phyloP scores from a whole-genome alignment of 2,797 vertebrate genomes.

The Tenualosa ilisha region DNA sequence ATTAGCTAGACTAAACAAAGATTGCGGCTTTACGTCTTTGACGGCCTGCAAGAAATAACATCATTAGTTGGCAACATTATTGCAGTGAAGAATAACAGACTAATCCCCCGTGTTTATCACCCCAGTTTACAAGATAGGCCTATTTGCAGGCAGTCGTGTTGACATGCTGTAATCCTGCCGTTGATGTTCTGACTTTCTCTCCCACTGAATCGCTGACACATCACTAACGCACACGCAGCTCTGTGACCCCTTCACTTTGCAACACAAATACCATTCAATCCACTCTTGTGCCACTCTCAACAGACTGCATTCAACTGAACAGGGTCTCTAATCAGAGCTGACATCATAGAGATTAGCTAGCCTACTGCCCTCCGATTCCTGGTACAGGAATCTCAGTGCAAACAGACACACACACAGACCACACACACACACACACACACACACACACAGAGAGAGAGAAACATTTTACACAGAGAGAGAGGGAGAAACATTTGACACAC shows the following conservation, averaged over 20 bases:
- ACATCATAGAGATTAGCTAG: conserved; percentile 53
- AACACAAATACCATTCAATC: conserved; percentile 51
- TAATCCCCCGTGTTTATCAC: conserved; percentile 6
- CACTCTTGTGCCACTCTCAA: conserved; percentile 42
- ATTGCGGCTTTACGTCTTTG: not conserved
- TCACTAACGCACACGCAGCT: conserved; percentile 44
- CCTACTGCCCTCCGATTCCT: conserved; percentile 46
- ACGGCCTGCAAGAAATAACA: not conserved
- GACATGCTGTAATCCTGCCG: conserved; percentile 33
- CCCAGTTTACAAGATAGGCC: not conserved
- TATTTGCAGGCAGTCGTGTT: conserved; percentile 10
- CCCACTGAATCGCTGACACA: conserved; percentile 53
- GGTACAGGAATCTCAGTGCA: conserved; percentile 36
- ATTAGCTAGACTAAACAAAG: not conserved
- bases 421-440: conserved; percentile 20
- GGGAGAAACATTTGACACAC: no score
- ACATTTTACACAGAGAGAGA: not conserved
- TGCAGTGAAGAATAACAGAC: not conserved
- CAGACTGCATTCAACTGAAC: conserved; percentile 35
- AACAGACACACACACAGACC: conserved; percentile 11
- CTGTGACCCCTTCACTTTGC: conserved; percentile 30
- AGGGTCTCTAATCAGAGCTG: conserved; percentile 49
- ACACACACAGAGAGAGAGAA: not conserved
- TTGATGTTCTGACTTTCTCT: conserved; percentile 31
- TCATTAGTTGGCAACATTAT: not conserved